A percentile compares a stretch with the other conserved stretches of the same genome.
These are phyloP conservation scores for Motacilla alba DNA, from an alignment of 2,113 vertebrate species.

Conservation along the genomic window DNA sequence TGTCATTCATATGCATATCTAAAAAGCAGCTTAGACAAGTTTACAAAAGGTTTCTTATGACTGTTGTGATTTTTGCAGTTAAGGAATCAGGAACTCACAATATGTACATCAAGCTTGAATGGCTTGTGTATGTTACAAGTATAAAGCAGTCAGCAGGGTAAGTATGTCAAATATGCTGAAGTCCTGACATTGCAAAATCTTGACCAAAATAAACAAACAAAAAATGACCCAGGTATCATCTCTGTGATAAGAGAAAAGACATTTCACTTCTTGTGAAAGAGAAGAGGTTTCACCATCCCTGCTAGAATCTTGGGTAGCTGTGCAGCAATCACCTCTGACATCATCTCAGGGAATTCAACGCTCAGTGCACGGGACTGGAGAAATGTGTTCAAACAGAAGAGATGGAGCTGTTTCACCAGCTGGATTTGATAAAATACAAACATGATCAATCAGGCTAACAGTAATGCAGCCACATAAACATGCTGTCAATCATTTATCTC, in stretches of 20 bases:
- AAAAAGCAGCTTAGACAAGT: constrained; percentile 49
- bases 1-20: constrained; percentile 36
- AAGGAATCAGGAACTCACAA: constrained; percentile 45
- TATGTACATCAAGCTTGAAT: constrained; percentile 56
- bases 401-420: constrained; percentile 96
- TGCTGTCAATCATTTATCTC: neutral
- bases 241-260: constrained; percentile 53
- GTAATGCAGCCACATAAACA: neutral
- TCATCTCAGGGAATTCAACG: constrained; percentile 98
- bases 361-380: constrained; percentile 93
- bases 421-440: constrained; percentile 67
- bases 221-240: constrained; percentile 31
- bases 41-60: constrained; percentile 58
- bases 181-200: constrained; percentile 45
- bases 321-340: constrained; percentile 96
- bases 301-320: constrained; percentile 96
- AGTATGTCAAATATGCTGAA: constrained; percentile 47
- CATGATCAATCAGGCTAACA: neutral
- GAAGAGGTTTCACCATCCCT: constrained; percentile 95
- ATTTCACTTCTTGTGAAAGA: constrained; percentile 93
- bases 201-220: constrained; percentile 41
- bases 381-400: constrained; percentile 96
- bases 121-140: constrained; percentile 60
- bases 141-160: constrained; percentile 47
- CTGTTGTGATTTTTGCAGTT: constrained; percentile 48